These are phyloP conservation scores for Chinchilla lanigera DNA, from an alignment of 2,113 vertebrate genomes.

Conservation along the genomic window DNA sequence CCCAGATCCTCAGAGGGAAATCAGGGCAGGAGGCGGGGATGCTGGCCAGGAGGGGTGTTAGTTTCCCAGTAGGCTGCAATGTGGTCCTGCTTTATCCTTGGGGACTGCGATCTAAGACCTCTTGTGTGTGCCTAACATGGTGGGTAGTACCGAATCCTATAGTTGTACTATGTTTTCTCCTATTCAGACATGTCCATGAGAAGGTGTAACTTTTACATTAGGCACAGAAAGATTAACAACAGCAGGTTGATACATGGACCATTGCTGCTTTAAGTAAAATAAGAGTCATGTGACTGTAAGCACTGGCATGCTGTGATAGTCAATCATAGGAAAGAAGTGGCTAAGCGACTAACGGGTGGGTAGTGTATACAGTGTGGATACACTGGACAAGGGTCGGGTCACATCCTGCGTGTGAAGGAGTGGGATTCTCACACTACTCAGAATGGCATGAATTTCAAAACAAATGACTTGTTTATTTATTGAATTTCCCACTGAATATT, in stretches of 20 bases:
- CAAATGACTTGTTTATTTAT: not conserved
- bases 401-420: too few species aligned
- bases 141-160: not conserved
- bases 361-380: not conserved
- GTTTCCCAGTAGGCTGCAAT: not conserved
- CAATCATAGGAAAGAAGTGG: not conserved
- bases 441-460: not conserved
- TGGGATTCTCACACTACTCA: not conserved
- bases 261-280: not conserved
- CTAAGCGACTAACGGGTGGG: not conserved
- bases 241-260: not conserved
- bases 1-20: not conserved
- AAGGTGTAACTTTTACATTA: not conserved
- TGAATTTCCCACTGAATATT: not conserved
- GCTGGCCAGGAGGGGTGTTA: not conserved
- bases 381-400: not conserved
- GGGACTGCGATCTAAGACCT: not conserved
- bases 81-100: not conserved
- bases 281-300: not conserved
- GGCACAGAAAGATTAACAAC: not conserved
- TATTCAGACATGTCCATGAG: not conserved
- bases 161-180: not conserved
- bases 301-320: not conserved
- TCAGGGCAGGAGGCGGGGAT: fast-evolving
- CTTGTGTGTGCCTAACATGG: not conserved